Conservation (phyloP, 2,113 vertebrate species). For the Atrichornis clamosus region DNA sequence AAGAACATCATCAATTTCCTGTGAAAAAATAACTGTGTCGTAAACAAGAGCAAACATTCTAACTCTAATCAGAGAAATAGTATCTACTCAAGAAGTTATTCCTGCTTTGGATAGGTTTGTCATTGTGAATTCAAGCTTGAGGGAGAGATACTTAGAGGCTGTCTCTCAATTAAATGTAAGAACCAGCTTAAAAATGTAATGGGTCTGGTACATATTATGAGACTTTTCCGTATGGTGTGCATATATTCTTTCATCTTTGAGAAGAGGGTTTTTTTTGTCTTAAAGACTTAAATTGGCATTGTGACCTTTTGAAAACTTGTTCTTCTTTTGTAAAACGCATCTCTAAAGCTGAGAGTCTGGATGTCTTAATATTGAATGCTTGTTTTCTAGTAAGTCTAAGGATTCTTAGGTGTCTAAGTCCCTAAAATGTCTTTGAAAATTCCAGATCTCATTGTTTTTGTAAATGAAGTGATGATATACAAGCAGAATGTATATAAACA, state of each 20-base stretch:
- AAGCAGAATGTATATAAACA: not conserved
- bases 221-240: not conserved
- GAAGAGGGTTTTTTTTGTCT: not conserved
- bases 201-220: not conserved
- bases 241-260: not conserved
- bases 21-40: not conserved
- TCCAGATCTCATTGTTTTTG: not conserved
- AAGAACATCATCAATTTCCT: not conserved
- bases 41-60: not conserved
- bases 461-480: not conserved
- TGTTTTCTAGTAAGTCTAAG: not conserved
- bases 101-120: rapidly evolving
- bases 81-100: not conserved
- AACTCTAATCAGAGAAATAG: not conserved
- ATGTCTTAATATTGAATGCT: not conserved
- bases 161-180: not conserved
- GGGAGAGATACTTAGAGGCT: not conserved
- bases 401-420: not conserved
- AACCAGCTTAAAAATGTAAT: not conserved
- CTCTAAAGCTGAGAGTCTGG: not conserved
- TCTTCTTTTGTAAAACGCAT: not conserved
- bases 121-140: not conserved
- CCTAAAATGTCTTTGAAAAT: not conserved
- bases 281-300: not conserved
- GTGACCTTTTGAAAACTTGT: not conserved